Base-by-base conservation (phyloP, 2,888 invertebrate genomes). In the Acleris laterana region DNA sequence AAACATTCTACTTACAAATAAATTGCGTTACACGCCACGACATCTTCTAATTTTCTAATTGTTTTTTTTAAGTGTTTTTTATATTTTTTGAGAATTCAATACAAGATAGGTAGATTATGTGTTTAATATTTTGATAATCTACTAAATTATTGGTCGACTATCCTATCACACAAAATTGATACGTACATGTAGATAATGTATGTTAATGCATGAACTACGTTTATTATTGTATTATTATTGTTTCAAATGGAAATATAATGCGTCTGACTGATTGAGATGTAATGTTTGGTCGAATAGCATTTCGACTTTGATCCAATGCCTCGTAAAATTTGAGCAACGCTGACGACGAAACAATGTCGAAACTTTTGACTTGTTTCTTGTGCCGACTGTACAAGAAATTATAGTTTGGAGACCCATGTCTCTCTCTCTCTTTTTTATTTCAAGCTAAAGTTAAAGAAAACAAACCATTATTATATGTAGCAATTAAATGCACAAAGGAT, bases 81-180 rank as follows among this genome's bases (percentile, higher is more conserved):
- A 50, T 38, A 44, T 28, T 28, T 53, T 50, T 46, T 42, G 50
- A 66, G 11, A 25, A 60, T 52, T 52, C 25, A 28, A 49, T 28
- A 61, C 13, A 20, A 58, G 25, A 25, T 61, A 44, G 49, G 13
- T 46, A 17, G 42, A 32, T 32, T 32, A 9, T 17, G 25, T 5
- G 7, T 56, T 50, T 44, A 38, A 42, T 17, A 60, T 69, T 74
- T 74, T 74, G 75, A 75, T 74, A 74, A 74, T 77, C 78, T 83
- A 82, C 76, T 78, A 77, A 79, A 77, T 80, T 84, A 83, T 87
- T 89, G 89, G 90, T 90, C 88, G 84, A 84, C 89, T 89, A 89
- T 89, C 88, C 89, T 89, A 89, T 89, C 88, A 90, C 89, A 87
- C 85, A 82, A 82, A 83, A 84, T 81, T 81, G 80, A 87, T 85